Conservation (phyloP, 2,888 invertebrate species). For the Plagiodera versicolora region DNA sequence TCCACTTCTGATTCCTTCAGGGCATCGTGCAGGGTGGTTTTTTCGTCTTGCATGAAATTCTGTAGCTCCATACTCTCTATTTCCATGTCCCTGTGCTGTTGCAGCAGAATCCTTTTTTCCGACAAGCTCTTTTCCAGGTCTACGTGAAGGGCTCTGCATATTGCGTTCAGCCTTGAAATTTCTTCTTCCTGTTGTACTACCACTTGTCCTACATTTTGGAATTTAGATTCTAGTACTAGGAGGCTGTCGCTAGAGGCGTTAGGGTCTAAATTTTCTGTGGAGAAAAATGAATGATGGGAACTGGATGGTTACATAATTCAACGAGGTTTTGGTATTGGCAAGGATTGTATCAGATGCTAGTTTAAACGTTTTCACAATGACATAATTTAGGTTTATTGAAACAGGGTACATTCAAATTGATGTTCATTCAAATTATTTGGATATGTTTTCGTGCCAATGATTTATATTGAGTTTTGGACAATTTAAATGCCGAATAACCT, state of each 20-base stretch:
- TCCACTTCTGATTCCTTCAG: constrained; percentile 76
- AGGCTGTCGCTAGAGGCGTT: constrained; percentile 63
- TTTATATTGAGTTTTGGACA: too few species aligned
- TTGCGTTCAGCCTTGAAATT: constrained; percentile 69
- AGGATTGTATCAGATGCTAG: too few species aligned
- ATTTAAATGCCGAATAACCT: too few species aligned
- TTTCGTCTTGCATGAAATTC: constrained; percentile 86
- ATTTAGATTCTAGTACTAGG: constrained; percentile 73
- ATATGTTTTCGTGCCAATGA: too few species aligned
- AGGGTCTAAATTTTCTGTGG: constrained; percentile 37
- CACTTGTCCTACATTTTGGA: constrained; percentile 74
- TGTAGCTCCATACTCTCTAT: constrained; percentile 81
- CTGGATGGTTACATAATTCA: too few species aligned
- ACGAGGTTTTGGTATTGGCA: too few species aligned
- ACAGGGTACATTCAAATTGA: too few species aligned
- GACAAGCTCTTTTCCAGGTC: constrained; percentile 71
- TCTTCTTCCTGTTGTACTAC: constrained; percentile 76
- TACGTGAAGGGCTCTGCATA: constrained; percentile 71
- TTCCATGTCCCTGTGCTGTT: constrained; percentile 77
- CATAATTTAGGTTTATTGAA: too few species aligned
- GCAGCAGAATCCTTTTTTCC: constrained; percentile 67
- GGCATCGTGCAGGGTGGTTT: constrained; percentile 76
- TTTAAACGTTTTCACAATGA: too few species aligned
- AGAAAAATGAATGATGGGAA: too few species aligned
- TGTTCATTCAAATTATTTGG: too few species aligned